These are phyloP conservation scores for Acanthurus leucopareius DNA, from an alignment of 2,797 vertebrate species.

Conservation along the genomic window DNA sequence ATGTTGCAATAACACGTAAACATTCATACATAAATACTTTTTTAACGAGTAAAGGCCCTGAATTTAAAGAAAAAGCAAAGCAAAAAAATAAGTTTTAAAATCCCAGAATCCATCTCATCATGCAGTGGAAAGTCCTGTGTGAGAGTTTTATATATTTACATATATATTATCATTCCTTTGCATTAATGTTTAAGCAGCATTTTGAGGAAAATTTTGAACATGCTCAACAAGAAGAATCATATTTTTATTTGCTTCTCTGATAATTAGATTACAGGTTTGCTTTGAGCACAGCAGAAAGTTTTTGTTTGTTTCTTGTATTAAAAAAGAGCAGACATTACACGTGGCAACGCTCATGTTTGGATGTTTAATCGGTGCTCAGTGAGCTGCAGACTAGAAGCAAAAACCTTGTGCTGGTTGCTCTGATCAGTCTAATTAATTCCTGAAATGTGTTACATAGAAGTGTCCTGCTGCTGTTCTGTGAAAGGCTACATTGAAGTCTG, in stretches of 20 bases:
- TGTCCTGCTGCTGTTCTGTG: slow-evolving; percentile 74
- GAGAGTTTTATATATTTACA: no score
- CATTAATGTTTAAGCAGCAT: no score
- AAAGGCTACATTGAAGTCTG: slow-evolving; percentile 72
- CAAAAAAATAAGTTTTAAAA: no score
- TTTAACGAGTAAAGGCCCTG: no score
- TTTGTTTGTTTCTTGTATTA: no score
- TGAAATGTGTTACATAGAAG: slow-evolving; percentile 69
- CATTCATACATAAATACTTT: no score
- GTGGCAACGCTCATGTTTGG: background rate
- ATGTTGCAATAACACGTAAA: no score
- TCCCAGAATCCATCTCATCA: no score
- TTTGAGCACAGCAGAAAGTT: background rate
- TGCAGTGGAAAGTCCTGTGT: no score
- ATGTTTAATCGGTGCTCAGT: slow-evolving; percentile 18
- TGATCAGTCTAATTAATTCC: slow-evolving; percentile 69
- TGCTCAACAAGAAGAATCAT: background rate
- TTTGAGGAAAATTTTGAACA: background rate
- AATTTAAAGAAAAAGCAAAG: no score
- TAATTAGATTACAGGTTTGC: background rate
- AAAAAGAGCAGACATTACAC: background rate
- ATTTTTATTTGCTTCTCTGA: background rate
- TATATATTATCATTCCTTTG: no score
- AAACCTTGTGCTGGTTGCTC: slow-evolving; percentile 11
- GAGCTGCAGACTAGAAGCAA: slow-evolving; percentile 2